These are phyloP conservation scores for Talpa occidentalis DNA, from an alignment of 2,113 vertebrate genomes.

Conservation along the genomic window DNA sequence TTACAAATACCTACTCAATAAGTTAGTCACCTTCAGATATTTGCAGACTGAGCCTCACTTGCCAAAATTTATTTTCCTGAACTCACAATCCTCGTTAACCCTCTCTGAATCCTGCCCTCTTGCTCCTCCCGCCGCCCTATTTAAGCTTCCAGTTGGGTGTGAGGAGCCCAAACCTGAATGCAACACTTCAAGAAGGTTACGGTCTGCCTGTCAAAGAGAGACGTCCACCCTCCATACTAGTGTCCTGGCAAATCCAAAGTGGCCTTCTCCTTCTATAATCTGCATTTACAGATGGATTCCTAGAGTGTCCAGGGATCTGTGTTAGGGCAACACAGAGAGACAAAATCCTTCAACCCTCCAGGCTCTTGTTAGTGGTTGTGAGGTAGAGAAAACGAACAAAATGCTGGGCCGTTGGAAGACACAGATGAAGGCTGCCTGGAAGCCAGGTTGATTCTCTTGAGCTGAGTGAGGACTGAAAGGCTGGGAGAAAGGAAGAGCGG, in stretches of 20 bases:
- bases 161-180: background rate
- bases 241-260: constrained; percentile 4
- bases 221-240: background rate
- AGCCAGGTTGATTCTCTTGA: background rate
- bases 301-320: background rate
- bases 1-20: constrained; percentile 5
- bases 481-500: background rate
- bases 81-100: background rate
- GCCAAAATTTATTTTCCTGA: background rate
- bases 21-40: background rate
- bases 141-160: background rate
- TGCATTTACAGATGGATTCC: background rate
- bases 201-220: constrained; percentile 17
- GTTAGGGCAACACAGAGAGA: background rate
- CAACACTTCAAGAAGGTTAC: background rate
- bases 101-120: background rate
- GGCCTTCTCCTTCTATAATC: background rate
- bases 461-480: background rate
- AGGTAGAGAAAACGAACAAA: background rate
- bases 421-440: background rate
- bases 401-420: background rate
- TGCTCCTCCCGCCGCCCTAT: background rate
- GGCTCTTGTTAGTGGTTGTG: background rate
- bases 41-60: background rate
- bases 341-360: background rate